These are phyloP conservation scores for Hypsibius dujardini DNA, from an alignment of 1,140 invertebrate species.

Conservation along the genomic window DNA sequence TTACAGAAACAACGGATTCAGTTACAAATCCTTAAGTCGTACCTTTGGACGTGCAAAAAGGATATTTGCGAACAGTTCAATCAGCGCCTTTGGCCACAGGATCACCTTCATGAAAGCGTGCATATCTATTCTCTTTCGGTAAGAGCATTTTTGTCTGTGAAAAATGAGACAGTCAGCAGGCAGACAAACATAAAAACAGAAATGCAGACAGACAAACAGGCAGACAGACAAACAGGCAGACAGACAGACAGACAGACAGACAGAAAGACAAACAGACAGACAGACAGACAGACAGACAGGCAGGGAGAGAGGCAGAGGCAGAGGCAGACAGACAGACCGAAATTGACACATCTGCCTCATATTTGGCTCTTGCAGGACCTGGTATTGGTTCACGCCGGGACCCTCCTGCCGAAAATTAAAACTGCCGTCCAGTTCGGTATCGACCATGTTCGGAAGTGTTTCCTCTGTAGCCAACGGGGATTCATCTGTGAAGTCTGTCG, in stretches of 20 bases:
- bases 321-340: too few species aligned
- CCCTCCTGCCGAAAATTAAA: constrained; percentile 51
- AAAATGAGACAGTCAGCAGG: constrained; percentile 25
- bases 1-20: constrained; percentile 54
- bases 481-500: constrained; percentile 84
- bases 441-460: constrained; percentile 62
- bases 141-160: constrained; percentile 29
- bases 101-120: constrained; percentile 75
- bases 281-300: too few species aligned
- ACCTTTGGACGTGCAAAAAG: constrained; percentile 71
- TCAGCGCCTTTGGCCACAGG: constrained; percentile 57
- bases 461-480: constrained; percentile 70
- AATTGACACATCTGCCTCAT: too few species aligned
- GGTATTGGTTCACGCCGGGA: constrained; percentile 52
- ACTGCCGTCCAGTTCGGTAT: constrained; percentile 59
- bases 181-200: too few species aligned
- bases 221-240: too few species aligned
- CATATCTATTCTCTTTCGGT: constrained; percentile 62
- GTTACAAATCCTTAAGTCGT: constrained; percentile 62
- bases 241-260: too few species aligned
- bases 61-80: constrained; percentile 61
- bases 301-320: too few species aligned
- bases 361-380: constrained; percentile 42
- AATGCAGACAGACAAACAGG: too few species aligned
- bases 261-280: too few species aligned